Evolutionary conservation across 2,888 invertebrate species (phyloP).

Genomic region (Xiphydria camelus): DNA sequence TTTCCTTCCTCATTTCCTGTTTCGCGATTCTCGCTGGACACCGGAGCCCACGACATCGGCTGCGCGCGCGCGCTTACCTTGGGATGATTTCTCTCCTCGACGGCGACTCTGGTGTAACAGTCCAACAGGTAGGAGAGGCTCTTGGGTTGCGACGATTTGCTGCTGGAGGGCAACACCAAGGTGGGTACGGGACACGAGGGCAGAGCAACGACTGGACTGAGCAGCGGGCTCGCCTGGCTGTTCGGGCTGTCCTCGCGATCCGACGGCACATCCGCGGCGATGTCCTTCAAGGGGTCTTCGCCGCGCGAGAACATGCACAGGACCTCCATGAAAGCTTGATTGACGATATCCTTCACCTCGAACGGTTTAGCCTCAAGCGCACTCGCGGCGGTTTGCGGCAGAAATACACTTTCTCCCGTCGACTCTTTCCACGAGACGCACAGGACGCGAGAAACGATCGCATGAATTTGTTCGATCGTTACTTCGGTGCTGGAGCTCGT

Average conservation of each 20-base stretch:
- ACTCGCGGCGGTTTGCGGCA: slow-evolving; percentile 58
- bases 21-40: not conserved
- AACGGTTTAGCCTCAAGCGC: slow-evolving; percentile 24
- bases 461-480: slow-evolving; percentile 67
- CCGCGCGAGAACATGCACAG: slow-evolving; percentile 64
- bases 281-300: slow-evolving; percentile 63
- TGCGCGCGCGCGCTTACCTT: slow-evolving; percentile 64
- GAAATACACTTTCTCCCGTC: slow-evolving; percentile 56
- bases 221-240: slow-evolving; percentile 56
- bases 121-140: slow-evolving; percentile 63
- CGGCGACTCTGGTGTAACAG: slow-evolving; percentile 71
- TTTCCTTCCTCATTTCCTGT: too few relatives aligned
- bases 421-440: slow-evolving; percentile 70
- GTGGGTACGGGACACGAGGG: slow-evolving; percentile 58
- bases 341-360: slow-evolving; percentile 44
- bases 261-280: slow-evolving; percentile 53
- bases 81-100: slow-evolving; percentile 76
- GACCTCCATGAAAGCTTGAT: slow-evolving; percentile 69
- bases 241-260: slow-evolving; percentile 56
- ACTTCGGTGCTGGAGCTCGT: slow-evolving; percentile 61
- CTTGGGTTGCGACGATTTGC: slow-evolving; percentile 49
- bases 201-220: slow-evolving; percentile 53
- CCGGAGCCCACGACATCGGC: not conserved
- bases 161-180: slow-evolving; percentile 50
- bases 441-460: slow-evolving; percentile 70